These are phyloP conservation scores for Platysteira castanea DNA, from an alignment of 2,113 vertebrate species.

Conservation along the genomic window DNA sequence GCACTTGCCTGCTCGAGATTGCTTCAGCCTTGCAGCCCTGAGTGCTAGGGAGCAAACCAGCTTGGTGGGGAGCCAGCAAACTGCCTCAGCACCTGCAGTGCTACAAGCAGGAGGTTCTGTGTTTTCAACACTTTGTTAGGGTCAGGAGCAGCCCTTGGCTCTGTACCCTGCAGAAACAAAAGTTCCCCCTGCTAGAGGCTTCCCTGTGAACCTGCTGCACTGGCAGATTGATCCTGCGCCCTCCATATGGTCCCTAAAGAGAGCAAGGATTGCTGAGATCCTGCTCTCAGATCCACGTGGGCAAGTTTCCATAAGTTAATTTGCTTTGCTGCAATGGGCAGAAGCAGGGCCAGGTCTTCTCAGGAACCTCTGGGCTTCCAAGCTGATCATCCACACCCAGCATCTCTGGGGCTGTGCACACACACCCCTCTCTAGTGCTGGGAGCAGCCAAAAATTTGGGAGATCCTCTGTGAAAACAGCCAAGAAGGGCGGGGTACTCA, in stretches of 20 bases:
- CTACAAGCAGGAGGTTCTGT: neutral
- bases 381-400: neutral
- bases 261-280: neutral
- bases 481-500: slow-evolving; percentile 29
- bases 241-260: neutral
- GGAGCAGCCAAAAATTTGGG: slow-evolving; percentile 27
- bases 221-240: neutral
- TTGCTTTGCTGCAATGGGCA: neutral
- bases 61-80: neutral
- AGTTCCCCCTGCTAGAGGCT: neutral
- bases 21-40: neutral
- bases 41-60: neutral
- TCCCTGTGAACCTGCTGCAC: neutral
- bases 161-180: neutral
- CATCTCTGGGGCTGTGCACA: neutral
- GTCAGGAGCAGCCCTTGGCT: neutral
- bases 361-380: neutral
- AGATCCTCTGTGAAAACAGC: slow-evolving; percentile 29
- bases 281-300: neutral
- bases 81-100: neutral
- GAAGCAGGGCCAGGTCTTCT: neutral
- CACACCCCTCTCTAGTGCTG: slow-evolving; percentile 2
- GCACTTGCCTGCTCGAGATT: neutral
- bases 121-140: neutral
- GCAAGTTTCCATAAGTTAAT: neutral